A percentile compares a stretch with the other conserved stretches of the same genome.
These are phyloP conservation scores for Dicerorhinus sumatrensis DNA, from an alignment of 2,113 vertebrate species.

Conservation along the genomic window DNA sequence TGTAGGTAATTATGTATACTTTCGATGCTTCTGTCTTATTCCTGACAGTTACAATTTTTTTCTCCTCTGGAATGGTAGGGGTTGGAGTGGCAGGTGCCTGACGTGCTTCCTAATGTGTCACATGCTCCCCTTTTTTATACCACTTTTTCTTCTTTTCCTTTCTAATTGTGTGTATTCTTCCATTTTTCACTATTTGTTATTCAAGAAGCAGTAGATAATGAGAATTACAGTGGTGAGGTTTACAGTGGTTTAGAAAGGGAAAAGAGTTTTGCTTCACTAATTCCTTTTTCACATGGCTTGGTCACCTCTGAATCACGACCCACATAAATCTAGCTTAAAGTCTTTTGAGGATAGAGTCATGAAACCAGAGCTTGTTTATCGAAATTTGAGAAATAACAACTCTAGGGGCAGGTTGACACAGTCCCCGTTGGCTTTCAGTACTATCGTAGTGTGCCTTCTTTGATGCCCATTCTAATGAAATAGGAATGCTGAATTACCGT, in stretches of 20 bases:
- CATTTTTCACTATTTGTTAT: neutral
- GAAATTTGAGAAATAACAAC: constrained; percentile 40
- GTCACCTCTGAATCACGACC: neutral
- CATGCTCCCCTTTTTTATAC: neutral
- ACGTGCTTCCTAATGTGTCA: neutral
- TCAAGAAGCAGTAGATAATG: neutral
- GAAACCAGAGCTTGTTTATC: constrained; percentile 27
- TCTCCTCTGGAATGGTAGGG: neutral
- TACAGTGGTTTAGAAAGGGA: neutral
- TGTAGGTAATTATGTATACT: constrained; percentile 7
- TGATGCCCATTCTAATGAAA: neutral
- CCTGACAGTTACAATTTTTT: constrained; percentile 1
- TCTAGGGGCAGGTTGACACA: neutral
- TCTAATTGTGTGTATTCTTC: neutral
- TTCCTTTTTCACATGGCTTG: neutral
- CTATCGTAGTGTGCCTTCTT: neutral
- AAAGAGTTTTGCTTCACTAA: neutral
- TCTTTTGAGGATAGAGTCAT: constrained; percentile 15
- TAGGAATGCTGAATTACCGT: neutral
- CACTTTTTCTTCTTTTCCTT: neutral
- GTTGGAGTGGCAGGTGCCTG: constrained; percentile 24
- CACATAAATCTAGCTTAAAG: neutral
- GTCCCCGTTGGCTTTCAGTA: neutral
- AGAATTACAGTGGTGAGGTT: neutral
- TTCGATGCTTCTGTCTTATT: constrained; percentile 40